phyloP scores from a whole-genome alignment of 2,888 invertebrate genomes.

The Cryptophagus acutangulus region DNA sequence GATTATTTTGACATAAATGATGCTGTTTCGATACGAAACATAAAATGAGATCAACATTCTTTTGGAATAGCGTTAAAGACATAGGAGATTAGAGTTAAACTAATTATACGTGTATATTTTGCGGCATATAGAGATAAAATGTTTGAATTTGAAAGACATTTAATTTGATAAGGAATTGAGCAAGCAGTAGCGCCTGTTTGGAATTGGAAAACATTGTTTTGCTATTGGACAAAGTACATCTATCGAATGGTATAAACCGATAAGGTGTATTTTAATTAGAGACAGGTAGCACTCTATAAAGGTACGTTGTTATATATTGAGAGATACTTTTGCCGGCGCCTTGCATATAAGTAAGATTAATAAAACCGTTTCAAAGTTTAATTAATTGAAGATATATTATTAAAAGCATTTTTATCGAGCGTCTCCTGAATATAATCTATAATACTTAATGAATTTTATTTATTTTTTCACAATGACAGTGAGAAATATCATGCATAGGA shows the following conservation, averaged over 20 bases:
- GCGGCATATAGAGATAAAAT: background rate
- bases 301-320: background rate
- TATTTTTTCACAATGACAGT: constrained; percentile 14
- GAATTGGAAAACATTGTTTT: background rate
- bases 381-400: constrained; percentile 5
- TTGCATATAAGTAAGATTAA: constrained; percentile 6
- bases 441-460: constrained; percentile 6
- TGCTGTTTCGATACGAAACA: no score
- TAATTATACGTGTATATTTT: background rate
- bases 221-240: constrained; percentile 1
- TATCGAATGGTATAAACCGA: background rate
- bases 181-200: background rate
- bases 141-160: no score
- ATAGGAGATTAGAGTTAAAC: constrained; percentile 1
- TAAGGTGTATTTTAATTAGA: constrained; percentile 5
- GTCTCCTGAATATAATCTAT: constrained; percentile 1
- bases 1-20: no score
- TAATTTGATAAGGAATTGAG: background rate
- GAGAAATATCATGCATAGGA: constrained; percentile 23
- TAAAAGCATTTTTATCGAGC: constrained; percentile 6
- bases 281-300: background rate
- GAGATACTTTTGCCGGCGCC: constrained; percentile 1
- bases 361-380: constrained; percentile 5
- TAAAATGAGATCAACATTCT: no score
- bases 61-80: no score